These are phyloP conservation scores for Aphidius colemani DNA, from an alignment of 2,888 invertebrate species.

Conservation along the genomic window DNA sequence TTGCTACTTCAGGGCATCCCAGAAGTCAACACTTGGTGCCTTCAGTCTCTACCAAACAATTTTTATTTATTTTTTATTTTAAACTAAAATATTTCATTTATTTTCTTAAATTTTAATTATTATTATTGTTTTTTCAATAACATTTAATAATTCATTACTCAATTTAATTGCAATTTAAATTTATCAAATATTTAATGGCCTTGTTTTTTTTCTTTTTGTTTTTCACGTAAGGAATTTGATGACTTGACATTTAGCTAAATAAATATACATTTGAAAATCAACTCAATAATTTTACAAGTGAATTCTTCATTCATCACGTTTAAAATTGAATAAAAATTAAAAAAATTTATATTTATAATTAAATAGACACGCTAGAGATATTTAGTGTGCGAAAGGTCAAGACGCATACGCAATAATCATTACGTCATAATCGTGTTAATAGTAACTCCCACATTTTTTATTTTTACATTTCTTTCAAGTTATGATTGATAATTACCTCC, in stretches of 20 bases:
- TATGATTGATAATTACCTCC: no score
- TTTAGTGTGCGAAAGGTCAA: slow-evolving; percentile 36
- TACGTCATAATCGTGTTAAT: slow-evolving; percentile 17
- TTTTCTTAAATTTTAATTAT: not conserved
- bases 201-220: no score
- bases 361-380: no score
- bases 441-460: not conserved
- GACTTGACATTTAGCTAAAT: no score
- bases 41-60: slow-evolving; percentile 8
- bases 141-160: not conserved
- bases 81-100: not conserved
- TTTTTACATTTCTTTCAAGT: not conserved
- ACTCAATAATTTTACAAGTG: no score
- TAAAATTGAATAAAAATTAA: not conserved
- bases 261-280: no score
- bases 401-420: slow-evolving; percentile 27
- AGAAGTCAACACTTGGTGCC: slow-evolving; percentile 6
- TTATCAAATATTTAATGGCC: no score
- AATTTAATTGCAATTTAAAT: not conserved
- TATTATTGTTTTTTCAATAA: not conserved
- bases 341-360: slow-evolving; percentile 7
- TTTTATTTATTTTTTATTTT: not conserved
- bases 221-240: no score
- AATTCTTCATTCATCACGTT: no score
- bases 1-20: slow-evolving; percentile 20